Conservation (phyloP, 2,888 invertebrate genomes). For the Deladenus siricidicola region DNA sequence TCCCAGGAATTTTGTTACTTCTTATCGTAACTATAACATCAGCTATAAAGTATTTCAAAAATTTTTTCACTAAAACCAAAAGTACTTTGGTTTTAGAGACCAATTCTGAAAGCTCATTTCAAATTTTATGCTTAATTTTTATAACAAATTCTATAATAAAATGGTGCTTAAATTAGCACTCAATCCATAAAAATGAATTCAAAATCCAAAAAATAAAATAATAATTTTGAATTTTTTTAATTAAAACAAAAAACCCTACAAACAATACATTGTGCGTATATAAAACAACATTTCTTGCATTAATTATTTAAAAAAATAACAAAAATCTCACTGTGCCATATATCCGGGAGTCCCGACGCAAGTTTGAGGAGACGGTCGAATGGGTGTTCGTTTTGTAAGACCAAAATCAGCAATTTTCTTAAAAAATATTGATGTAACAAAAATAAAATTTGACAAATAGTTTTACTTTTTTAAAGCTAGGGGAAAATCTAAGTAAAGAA, state of each 20-base stretch:
- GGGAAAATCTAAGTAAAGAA: too few relatives aligned
- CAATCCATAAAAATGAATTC: too few relatives aligned
- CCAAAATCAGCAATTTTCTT: conserved; percentile 18
- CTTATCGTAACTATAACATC: background rate
- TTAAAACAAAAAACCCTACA: too few relatives aligned
- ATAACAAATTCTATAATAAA: background rate
- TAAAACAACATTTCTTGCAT: background rate
- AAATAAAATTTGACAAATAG: background rate
- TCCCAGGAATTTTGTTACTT: background rate
- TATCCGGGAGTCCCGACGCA: conserved; percentile 12
- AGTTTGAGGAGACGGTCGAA: background rate
- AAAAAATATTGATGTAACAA: background rate
- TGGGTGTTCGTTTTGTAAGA: conserved; percentile 5
- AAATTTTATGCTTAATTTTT: too few relatives aligned
- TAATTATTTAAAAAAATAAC: conserved; percentile 1
- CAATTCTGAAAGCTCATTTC: too few relatives aligned
- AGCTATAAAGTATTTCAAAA: background rate
- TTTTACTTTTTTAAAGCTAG: too few relatives aligned
- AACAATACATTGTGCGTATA: too few relatives aligned
- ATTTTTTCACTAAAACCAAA: too few relatives aligned
- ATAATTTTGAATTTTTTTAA: too few relatives aligned
- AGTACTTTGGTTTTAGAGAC: too few relatives aligned
- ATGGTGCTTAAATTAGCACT: background rate
- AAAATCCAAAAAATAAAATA: too few relatives aligned
- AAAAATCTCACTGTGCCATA: conserved; percentile 13